These are phyloP conservation scores for Phymorhynchus buccinoides DNA, from an alignment of 1,140 invertebrate species.

Conservation along the genomic window DNA sequence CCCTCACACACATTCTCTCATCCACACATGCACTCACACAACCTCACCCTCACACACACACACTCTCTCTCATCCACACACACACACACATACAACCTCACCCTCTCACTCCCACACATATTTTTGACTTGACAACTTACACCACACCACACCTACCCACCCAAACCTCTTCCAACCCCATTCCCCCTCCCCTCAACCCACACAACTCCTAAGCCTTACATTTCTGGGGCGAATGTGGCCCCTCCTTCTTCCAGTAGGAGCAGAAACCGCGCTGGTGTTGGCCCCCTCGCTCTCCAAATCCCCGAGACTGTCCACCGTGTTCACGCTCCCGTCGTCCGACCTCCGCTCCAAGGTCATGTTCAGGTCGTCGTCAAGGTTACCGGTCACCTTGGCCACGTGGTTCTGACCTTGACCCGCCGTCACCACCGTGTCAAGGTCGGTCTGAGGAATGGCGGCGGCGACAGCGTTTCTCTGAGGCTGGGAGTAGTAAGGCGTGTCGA, in stretches of 20 bases:
- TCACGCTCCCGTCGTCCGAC: constrained; percentile 64
- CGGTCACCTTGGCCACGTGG: constrained; percentile 46
- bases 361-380: constrained; percentile 59
- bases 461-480: no score
- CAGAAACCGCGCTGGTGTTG: constrained; percentile 33
- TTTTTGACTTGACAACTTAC: no score
- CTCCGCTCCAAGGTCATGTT: constrained; percentile 54
- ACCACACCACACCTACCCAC: no score
- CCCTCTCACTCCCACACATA: background rate
- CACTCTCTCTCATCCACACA: no score
- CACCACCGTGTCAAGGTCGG: constrained; percentile 67
- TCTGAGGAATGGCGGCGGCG: constrained; percentile 62
- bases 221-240: constrained; percentile 57
- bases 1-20: no score
- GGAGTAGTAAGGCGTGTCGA: no score
- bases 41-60: background rate
- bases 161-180: no score
- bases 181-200: no score
- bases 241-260: constrained; percentile 31
- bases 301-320: constrained; percentile 62
- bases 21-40: no score
- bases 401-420: constrained; percentile 55
- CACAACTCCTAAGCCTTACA: constrained; percentile 51
- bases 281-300: constrained; percentile 33
- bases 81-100: background rate